Conservation (phyloP, 2,888 invertebrate species). For the Hydriomena furcata region DNA sequence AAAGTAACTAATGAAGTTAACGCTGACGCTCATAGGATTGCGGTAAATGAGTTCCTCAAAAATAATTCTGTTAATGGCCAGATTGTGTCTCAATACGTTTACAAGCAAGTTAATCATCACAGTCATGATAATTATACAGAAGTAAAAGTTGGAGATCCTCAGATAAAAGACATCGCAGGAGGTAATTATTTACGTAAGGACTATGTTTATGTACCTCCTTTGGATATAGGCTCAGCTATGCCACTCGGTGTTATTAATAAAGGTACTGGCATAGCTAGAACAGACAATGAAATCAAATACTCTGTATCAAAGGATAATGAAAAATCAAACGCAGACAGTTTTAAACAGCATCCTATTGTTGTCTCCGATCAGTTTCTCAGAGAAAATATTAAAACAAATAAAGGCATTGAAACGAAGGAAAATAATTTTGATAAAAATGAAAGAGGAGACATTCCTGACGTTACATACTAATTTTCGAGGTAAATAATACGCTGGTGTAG, state of each 20-base stretch:
- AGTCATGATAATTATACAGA: slow-evolving; percentile 33
- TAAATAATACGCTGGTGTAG: slow-evolving; percentile 25
- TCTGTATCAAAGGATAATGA: not conserved
- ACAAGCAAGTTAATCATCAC: slow-evolving; percentile 36
- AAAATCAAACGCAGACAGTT: not conserved
- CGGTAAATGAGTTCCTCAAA: slow-evolving; percentile 17
- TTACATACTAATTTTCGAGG: not conserved
- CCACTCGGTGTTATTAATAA: slow-evolving; percentile 17
- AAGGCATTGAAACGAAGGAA: not conserved
- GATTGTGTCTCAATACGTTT: slow-evolving; percentile 32
- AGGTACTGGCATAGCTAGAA: not conserved
- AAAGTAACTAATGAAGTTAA: slow-evolving; percentile 5
- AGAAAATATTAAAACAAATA: slow-evolving; percentile 3
- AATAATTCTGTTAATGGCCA: slow-evolving; percentile 17
- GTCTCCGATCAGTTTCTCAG: slow-evolving; percentile 9
- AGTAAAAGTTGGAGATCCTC: slow-evolving; percentile 30
- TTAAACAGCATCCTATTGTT: slow-evolving; percentile 25
- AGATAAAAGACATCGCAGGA: not conserved
- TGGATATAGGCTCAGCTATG: slow-evolving; percentile 2
- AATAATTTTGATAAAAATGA: not conserved
- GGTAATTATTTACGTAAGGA: slow-evolving; percentile 22
- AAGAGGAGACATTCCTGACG: slow-evolving; percentile 23
- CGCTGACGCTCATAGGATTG: slow-evolving; percentile 3
- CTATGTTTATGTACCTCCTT: slow-evolving; percentile 39
- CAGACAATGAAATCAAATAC: not conserved